Conservation (phyloP, 2,797 vertebrate genomes). For the Emydoidea blandingii region DNA sequence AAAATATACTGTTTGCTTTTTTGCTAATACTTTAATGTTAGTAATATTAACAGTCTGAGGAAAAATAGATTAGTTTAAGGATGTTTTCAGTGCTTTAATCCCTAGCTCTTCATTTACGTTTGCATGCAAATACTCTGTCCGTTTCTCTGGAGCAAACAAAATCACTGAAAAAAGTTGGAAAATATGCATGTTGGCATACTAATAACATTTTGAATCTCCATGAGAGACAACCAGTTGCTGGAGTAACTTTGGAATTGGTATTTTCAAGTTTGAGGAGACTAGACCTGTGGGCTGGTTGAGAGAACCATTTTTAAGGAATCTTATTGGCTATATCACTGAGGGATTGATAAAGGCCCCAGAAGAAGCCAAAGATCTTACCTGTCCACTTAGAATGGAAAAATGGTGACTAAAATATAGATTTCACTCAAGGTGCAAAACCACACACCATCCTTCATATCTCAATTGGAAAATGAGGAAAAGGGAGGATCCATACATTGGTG, state of each 20-base stretch:
- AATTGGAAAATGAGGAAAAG: not conserved
- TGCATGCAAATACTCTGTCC: not conserved
- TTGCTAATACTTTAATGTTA: conserved; percentile 10
- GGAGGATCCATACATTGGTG: not conserved
- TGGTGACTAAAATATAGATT: not conserved
- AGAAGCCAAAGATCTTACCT: not conserved
- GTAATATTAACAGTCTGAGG: not conserved
- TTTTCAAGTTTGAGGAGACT: not conserved
- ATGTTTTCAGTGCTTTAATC: not conserved
- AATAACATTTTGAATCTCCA: not conserved
- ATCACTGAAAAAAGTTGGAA: not conserved
- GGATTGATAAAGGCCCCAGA: not conserved
- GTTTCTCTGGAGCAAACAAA: not conserved
- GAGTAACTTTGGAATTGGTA: not conserved
- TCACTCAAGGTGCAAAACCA: not conserved
- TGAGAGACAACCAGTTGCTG: not conserved
- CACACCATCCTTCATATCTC: not conserved
- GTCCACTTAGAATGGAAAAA: conserved; percentile 1
- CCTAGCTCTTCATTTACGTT: not conserved
- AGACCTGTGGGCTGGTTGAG: not conserved
- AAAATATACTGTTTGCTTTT: not conserved
- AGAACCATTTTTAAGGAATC: not conserved
- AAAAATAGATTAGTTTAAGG: not conserved
- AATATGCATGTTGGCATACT: not conserved
- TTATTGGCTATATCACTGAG: not conserved